A percentile compares a stretch with the other conserved stretches of the same genome.
Conservation (phyloP, 2,113 vertebrate species). For the Ceyx cyanopectus region DNA sequence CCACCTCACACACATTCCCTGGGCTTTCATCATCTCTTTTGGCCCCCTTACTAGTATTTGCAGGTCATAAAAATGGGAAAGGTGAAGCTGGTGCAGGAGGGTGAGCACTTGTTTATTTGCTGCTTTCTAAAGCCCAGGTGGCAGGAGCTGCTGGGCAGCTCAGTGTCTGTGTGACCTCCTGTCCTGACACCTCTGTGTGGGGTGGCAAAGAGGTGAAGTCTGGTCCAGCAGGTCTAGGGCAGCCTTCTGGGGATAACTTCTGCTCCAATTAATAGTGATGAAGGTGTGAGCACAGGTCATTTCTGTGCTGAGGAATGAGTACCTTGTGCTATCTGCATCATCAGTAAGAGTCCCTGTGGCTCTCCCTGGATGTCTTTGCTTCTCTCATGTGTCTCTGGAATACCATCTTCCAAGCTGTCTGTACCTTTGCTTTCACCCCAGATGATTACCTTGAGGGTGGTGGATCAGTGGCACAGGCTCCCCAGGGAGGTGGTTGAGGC, state of each 20-base stretch:
- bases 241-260: background rate
- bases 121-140: background rate
- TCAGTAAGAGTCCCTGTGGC: background rate
- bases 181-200: background rate
- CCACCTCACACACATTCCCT: background rate
- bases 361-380: accelerated
- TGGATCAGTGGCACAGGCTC: too few relatives aligned
- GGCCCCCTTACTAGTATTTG: background rate
- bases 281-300: accelerated
- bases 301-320: background rate
- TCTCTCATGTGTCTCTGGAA: background rate
- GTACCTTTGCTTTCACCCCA: background rate
- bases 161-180: background rate
- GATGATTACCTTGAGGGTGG: background rate
- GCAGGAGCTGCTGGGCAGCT: background rate
- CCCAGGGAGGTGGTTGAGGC: too few relatives aligned
- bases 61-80: background rate
- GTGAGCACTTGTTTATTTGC: background rate
- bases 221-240: background rate
- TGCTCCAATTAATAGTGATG: accelerated
- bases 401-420: background rate
- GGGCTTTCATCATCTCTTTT: background rate
- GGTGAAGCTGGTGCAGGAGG: background rate
- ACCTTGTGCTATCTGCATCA: accelerated
- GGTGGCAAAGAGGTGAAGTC: background rate